Conservation (phyloP, 2,113 vertebrate genomes). For the Diglossa brunneiventris region DNA sequence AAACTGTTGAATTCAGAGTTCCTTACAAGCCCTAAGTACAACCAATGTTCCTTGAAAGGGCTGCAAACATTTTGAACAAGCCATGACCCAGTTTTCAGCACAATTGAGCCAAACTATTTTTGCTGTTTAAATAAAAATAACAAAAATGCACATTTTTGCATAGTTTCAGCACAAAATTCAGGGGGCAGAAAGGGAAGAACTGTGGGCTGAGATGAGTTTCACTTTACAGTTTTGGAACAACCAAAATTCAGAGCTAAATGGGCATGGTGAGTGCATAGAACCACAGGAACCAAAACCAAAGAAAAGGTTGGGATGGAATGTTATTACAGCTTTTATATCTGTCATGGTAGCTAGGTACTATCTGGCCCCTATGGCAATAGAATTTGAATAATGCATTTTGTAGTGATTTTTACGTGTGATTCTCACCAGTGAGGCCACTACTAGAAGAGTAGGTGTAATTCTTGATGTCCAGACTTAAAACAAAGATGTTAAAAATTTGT, state of each 20-base stretch:
- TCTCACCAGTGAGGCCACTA: background rate
- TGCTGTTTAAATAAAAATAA: slow-evolving; percentile 53
- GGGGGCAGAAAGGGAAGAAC: background rate
- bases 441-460: background rate
- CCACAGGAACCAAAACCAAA: slow-evolving; percentile 34
- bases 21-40: background rate
- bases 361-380: background rate
- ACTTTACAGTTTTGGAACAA: slow-evolving; percentile 43
- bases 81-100: slow-evolving; percentile 34
- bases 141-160: slow-evolving; percentile 50
- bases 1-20: background rate
- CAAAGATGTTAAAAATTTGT: background rate
- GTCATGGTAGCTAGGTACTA: background rate
- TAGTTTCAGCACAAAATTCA: slow-evolving; percentile 40
- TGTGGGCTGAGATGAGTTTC: slow-evolving; percentile 42
- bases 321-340: slow-evolving; percentile 41
- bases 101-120: slow-evolving; percentile 18
- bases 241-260: slow-evolving; percentile 11
- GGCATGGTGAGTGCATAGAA: background rate
- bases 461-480: background rate
- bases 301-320: slow-evolving; percentile 2
- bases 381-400: background rate
- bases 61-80: slow-evolving; percentile 25
- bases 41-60: slow-evolving; percentile 20
- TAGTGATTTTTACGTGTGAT: background rate